Evolutionary conservation across 2,797 vertebrate genomes (phyloP).

Genomic region (Catostomus latipinnis): DNA sequence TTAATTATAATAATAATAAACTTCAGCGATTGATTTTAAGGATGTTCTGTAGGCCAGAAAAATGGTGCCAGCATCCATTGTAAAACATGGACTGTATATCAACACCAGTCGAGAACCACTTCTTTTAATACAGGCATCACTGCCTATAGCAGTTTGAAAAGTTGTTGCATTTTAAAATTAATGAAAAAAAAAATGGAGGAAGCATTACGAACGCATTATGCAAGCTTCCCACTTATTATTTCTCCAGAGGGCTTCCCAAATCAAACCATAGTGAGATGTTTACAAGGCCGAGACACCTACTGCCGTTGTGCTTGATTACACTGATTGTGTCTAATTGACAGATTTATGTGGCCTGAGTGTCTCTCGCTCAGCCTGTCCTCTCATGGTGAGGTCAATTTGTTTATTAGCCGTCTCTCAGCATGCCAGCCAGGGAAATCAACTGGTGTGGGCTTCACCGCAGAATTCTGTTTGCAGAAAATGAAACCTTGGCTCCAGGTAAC

Average conservation of each 20-base stretch:
- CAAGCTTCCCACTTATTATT: conserved; percentile 21
- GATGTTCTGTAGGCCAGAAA: no score
- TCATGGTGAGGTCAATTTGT: conserved; percentile 40
- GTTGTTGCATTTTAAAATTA: neutral
- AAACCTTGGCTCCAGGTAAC: conserved; percentile 28
- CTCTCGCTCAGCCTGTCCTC: conserved; percentile 26
- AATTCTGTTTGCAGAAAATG: conserved; percentile 28
- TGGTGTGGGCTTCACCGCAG: neutral
- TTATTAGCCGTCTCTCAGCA: conserved; percentile 36
- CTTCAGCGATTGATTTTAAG: no score
- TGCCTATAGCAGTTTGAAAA: neutral
- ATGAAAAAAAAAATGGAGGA: conserved; percentile 1
- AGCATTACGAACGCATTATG: conserved; percentile 12
- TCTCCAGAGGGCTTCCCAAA: conserved; percentile 39
- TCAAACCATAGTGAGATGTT: conserved; percentile 36
- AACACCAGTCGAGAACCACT: no score
- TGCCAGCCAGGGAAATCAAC: conserved; percentile 29
- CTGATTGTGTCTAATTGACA: conserved; percentile 51
- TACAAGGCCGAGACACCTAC: conserved; percentile 35
- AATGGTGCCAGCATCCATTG: no score
- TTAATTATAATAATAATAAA: no score
- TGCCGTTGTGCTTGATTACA: conserved; percentile 47
- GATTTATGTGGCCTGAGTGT: conserved; percentile 51
- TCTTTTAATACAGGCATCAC: neutral
- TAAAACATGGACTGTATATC: no score